A percentile compares a stretch with the other conserved stretches of the same genome.
Conservation (phyloP, 2,888 invertebrate genomes). For the Harpalus rufipes region DNA sequence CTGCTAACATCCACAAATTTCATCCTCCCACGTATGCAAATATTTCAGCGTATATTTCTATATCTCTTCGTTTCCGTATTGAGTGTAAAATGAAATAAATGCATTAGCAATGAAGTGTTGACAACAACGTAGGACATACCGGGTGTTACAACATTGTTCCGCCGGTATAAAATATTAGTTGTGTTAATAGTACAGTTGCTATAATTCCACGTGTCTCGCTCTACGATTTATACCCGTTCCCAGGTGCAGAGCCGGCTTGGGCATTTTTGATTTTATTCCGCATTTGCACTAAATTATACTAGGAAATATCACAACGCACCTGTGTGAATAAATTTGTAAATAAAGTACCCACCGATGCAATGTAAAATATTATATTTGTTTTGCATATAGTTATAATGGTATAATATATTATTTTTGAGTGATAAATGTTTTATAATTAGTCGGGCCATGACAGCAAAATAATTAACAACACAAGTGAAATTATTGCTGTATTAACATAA, state of each 20-base stretch:
- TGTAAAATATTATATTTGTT: slow-evolving; percentile 52
- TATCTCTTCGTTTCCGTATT: background rate
- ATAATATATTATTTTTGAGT: slow-evolving; percentile 22
- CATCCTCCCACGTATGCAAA: background rate
- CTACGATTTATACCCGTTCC: slow-evolving; percentile 56
- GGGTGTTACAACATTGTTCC: slow-evolving; percentile 42
- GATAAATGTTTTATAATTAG: slow-evolving; percentile 48
- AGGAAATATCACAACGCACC: slow-evolving; percentile 61
- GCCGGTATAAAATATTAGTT: slow-evolving; percentile 54
- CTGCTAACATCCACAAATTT: background rate
- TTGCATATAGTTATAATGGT: slow-evolving; percentile 29
- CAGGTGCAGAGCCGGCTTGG: slow-evolving; percentile 55
- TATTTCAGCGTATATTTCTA: background rate
- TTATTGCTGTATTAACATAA: slow-evolving; percentile 1
- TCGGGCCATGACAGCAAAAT: slow-evolving; percentile 8
- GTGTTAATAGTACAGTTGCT: slow-evolving; percentile 54
- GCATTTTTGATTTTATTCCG: slow-evolving; percentile 52
- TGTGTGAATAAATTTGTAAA: slow-evolving; percentile 57
- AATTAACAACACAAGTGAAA: slow-evolving; percentile 1
- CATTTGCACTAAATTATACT: slow-evolving; percentile 56
- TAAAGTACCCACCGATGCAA: slow-evolving; percentile 34
- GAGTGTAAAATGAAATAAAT: slow-evolving; percentile 25
- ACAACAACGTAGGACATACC: slow-evolving; percentile 23
- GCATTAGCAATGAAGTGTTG: slow-evolving; percentile 27
- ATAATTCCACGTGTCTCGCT: slow-evolving; percentile 55